phyloP scores from a whole-genome alignment of 1,140 invertebrate species.

The Anoplolepis gracilipes region DNA sequence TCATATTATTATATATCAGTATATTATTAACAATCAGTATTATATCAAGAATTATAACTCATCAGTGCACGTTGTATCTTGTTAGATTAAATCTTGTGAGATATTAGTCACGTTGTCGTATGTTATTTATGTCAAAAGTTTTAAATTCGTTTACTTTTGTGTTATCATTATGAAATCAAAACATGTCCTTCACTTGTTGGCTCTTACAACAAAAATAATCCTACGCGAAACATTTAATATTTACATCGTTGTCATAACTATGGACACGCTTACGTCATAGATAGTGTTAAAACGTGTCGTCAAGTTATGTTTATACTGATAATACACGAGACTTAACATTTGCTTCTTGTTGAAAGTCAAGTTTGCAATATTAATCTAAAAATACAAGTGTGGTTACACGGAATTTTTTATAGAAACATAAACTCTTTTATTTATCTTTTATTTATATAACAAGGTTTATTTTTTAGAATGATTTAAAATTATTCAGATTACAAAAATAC shows the following conservation, averaged over 20 bases:
- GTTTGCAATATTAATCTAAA: background rate
- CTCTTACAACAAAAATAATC: conserved; percentile 7
- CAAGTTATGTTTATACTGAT: background rate
- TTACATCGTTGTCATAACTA: background rate
- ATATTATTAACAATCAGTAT: background rate
- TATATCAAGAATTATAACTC: background rate
- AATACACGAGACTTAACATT: background rate
- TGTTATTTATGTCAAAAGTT: background rate
- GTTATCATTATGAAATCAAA: background rate
- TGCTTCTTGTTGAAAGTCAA: background rate
- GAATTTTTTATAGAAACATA: background rate
- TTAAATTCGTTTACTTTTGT: background rate
- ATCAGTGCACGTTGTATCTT: background rate
- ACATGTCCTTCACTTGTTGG: background rate
- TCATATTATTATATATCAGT: background rate
- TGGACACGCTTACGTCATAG: background rate
- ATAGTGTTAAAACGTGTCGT: background rate
- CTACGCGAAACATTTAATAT: conserved; percentile 4
- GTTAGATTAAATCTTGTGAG: no score
- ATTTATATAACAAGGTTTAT: background rate
- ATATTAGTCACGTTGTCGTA: background rate
- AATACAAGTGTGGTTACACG: background rate
- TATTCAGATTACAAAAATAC: background rate
- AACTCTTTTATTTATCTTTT: background rate
- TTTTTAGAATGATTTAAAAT: conserved; percentile 7